Evolutionary conservation across 2,797 vertebrate species (phyloP), one percentile per base, ranked within the genome.

Genomic region (Zenarchopterus dispar): DNA sequence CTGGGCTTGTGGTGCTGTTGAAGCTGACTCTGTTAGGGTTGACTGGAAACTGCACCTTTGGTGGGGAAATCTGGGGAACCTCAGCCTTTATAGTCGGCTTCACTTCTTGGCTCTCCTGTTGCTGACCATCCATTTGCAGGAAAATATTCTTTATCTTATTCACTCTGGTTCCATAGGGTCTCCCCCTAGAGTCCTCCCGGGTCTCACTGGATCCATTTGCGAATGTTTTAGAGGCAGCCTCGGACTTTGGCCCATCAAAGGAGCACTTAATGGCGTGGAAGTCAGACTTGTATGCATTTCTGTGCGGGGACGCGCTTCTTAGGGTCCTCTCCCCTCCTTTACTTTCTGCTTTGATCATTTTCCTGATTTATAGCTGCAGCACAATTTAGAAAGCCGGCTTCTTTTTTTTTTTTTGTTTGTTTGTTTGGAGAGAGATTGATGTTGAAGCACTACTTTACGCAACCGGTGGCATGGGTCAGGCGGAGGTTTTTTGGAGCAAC

Each of bases 81-180:
- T 97, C 96, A 0, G 82, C 8, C 79, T 93, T 95, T 23, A 69
- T 8, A 13, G 78, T 15, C 6, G 71, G 71, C 84, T 93, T 94
- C 2, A 51, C 83, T 28, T 94, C 92, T 70, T 84, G 91, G 55
- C 57, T 63, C 54, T 95, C 94, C 60, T 87, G 91, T 48, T 92
- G 92, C 66, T 94, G 91, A 59, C 94, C 91, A 59, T 96, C 96
- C 96, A 97, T 95, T 56, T 97, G 96, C 31, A 97, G 88, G 80
- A 97, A 97, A 78, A 97, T 97, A 64, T 94, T 97, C 89, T 97
- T 97, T 70, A 97, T 97, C 89, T 97, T 97, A 85, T 95, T 95
- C 36, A 97, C 95, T 61, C 96, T 86, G 59, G 94, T 97, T 62
- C 96, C 96, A 0, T 97, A 97, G 43, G 81, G 86, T 62, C 85